Evolutionary conservation across 1,140 invertebrate species (phyloP), one percentile per base, ranked within the genome.

Genomic region (Brachionus calyciflorus): DNA sequence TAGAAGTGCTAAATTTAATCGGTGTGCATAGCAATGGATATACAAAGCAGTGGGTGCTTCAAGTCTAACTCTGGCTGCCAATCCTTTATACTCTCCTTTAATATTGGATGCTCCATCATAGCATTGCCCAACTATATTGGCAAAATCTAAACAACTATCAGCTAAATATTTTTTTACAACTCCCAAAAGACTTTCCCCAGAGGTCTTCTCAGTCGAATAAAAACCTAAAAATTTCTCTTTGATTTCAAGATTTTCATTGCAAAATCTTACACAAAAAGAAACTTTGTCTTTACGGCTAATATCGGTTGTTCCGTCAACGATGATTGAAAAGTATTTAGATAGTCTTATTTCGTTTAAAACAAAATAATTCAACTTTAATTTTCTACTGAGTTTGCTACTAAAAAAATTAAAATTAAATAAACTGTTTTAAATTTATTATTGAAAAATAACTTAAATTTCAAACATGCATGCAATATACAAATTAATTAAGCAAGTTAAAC

Each of bases 141-240:
- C n/a, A 4, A 69, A 69, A 7, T 24, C 24, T 9, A 69, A 33
- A 28, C 24, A 19, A 10, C n/a, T 9, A 48, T 69, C 14, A 46
- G n/a, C 26, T 28, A 69, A 6, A 6, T 1, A 1, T 28, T 69
- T 3, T 48, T 48, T 65, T 14, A 48, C 12, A 40, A 48, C 14
- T 3, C 28, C 46, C 10, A 0, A 30, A 0, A 37, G 2, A 9
- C 1, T 17, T 26, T 55, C 51, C 0, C 51, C 51, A 5, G 21
- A 9, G 9, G 51, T 55, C 3, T 55, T 55, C 9, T 10, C 21
- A n/a, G 17, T n/a, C 19, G 40, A n/a, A 40, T 21, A 9, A 68
- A 68, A 68, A 24, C 41, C 41, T 10, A 68, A 5, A 68, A 68
- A 68, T 68, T 68, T 68, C n/a, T 68, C 63, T 21, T 68, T 21